phyloP scores from a whole-genome alignment of 2,888 invertebrate genomes.

The Hypomecis punctinalis region DNA sequence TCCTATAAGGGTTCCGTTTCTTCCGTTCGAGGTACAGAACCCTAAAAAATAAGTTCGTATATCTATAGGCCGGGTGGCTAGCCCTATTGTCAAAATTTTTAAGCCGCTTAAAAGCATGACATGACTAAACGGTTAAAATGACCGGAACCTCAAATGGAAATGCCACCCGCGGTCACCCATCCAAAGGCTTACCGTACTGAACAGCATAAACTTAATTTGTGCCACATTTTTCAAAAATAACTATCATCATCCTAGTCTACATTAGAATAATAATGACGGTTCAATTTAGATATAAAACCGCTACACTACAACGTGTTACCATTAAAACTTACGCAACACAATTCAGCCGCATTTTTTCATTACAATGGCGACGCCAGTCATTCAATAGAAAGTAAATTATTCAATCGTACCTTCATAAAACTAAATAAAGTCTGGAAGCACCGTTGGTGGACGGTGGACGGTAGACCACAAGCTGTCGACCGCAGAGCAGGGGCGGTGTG shows the following conservation, averaged over 20 bases:
- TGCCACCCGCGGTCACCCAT: no score
- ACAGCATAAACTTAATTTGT: no score
- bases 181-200: no score
- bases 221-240: background rate
- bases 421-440: conserved; percentile 29
- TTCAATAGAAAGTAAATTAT: conserved; percentile 43
- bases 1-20: no score
- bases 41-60: no score
- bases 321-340: conserved; percentile 18
- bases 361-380: conserved; percentile 22
- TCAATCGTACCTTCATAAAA: conserved; percentile 30
- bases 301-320: conserved; percentile 1
- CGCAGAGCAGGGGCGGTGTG: conserved; percentile 6
- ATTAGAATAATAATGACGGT: background rate
- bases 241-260: background rate
- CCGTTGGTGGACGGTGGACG: conserved; percentile 24
- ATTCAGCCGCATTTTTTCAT: conserved; percentile 23
- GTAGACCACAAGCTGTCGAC: conserved; percentile 26
- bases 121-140: no score
- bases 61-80: no score
- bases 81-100: no score
- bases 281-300: background rate
- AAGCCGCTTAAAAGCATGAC: no score
- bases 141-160: no score
- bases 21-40: no score